phyloP scores from a whole-genome alignment of 2,113 vertebrate genomes.

The human region GRCh38 chr3:21159001-21159500 shows the following conservation, averaged over 20 bases:
- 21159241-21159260: conserved; percentile 1
- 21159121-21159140: conserved; percentile 43
- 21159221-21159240: conserved; percentile 55
- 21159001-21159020: conserved; percentile 42
- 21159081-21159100: neutral
- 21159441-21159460: conserved; percentile 34
- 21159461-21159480: conserved; percentile 47
- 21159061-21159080: conserved; percentile 57
- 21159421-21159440: conserved; percentile 27
- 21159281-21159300: conserved; percentile 38
- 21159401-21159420: conserved; percentile 60
- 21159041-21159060: conserved; percentile 50
- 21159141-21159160: conserved; percentile 54
- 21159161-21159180: conserved; percentile 29
- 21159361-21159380: conserved; percentile 56
- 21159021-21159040: neutral
- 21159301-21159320: neutral
- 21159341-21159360: conserved; percentile 45
- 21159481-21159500: conserved; percentile 39
- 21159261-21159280: conserved; percentile 12
- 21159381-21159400: conserved; percentile 55
- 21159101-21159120: conserved; percentile 18
- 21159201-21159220: conserved; percentile 40
- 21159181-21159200: conserved; percentile 42
- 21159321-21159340: conserved; percentile 40